A percentile compares a stretch with the other conserved stretches of the same genome.
Conservation (phyloP, 2,888 invertebrate genomes). For the Xylophagus ater region DNA sequence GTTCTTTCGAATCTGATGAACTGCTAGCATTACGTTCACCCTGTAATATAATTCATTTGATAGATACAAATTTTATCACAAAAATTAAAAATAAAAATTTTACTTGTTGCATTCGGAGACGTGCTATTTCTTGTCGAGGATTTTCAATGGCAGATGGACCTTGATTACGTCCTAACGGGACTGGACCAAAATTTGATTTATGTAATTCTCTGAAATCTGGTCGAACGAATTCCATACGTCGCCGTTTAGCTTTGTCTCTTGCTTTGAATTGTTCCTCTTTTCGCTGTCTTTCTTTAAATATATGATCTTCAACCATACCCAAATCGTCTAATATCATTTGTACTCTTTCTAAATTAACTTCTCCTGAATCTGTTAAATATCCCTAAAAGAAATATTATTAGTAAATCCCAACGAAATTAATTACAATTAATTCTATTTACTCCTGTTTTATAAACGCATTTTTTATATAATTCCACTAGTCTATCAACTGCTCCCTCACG, state of each 20-base stretch:
- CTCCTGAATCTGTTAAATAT: constrained; percentile 88
- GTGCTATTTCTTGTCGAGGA: constrained; percentile 58
- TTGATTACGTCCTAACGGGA: constrained; percentile 47
- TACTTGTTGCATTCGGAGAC: constrained; percentile 43
- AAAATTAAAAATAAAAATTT: constrained; percentile 2
- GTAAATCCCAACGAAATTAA: constrained; percentile 1
- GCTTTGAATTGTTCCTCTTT: constrained; percentile 73
- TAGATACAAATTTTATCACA: not conserved
- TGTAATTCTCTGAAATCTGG: constrained; percentile 62
- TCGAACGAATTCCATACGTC: constrained; percentile 40
- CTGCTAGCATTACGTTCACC: constrained; percentile 15
- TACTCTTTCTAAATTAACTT: constrained; percentile 84
- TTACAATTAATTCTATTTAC: constrained; percentile 38
- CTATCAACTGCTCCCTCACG: constrained; percentile 94
- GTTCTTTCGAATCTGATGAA: constrained; percentile 21
- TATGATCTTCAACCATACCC: constrained; percentile 91
- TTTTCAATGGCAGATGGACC: constrained; percentile 48
- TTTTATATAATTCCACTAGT: constrained; percentile 85
- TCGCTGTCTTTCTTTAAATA: constrained; percentile 85
- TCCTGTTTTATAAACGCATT: constrained; percentile 85
- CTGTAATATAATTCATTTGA: constrained; percentile 15
- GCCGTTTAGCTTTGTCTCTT: constrained; percentile 60
- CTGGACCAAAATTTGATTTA: constrained; percentile 67
- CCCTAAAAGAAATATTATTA: constrained; percentile 47
- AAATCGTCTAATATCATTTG: constrained; percentile 91